Evolutionary conservation across 2,888 invertebrate genomes (phyloP).

Genomic region (Acanthosepion lycidas): DNA sequence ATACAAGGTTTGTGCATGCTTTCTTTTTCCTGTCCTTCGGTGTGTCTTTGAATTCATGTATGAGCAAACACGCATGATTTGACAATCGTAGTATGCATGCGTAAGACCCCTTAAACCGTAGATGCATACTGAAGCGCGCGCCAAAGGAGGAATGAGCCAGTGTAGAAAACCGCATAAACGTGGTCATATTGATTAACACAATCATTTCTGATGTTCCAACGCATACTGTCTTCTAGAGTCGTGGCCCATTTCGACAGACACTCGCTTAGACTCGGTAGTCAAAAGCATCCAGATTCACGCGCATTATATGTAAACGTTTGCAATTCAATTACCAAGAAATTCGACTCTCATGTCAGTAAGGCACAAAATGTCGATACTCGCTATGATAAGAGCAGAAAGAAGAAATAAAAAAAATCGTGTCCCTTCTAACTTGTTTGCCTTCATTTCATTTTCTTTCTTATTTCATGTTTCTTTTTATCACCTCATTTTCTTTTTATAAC

Average conservation of each 20-base stretch:
- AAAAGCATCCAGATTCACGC: neutral
- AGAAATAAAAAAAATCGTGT: neutral
- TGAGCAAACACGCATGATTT: neutral
- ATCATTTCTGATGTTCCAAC: neutral
- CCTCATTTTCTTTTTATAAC: neutral
- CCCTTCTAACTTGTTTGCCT: neutral
- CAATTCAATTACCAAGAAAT: constrained; percentile 33
- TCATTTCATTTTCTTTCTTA: neutral
- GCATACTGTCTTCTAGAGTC: neutral
- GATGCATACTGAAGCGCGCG: neutral
- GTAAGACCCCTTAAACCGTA: neutral
- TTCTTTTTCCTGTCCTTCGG: neutral
- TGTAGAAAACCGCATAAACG: neutral
- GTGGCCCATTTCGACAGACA: neutral
- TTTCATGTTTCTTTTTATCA: neutral
- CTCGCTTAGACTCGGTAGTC: neutral
- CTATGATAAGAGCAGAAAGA: neutral
- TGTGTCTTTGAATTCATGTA: neutral
- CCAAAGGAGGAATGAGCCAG: neutral
- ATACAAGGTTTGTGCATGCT: neutral
- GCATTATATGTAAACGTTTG: constrained; percentile 8
- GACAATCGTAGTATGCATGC: neutral
- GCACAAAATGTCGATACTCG: neutral
- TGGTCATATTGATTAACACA: neutral
- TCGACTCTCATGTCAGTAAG: constrained; percentile 33